These are phyloP conservation scores for Eueides isabella DNA, from an alignment of 1,140 invertebrate genomes.

Conservation along the genomic window DNA sequence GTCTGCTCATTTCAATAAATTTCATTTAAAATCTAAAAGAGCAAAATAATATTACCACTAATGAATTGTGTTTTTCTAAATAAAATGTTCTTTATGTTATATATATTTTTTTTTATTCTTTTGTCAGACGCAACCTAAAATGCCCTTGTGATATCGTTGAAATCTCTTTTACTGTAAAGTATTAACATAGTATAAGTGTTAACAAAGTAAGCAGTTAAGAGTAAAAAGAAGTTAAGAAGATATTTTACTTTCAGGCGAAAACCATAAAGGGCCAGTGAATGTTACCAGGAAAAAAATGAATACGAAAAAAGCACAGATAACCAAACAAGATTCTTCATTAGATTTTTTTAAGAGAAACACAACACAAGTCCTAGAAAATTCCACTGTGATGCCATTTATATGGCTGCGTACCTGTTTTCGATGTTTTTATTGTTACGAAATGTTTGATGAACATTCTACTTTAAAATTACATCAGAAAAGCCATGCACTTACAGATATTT, in stretches of 20 bases:
- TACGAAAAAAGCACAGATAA: constrained; percentile 8
- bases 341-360: constrained; percentile 34
- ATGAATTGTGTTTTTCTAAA: too few relatives aligned
- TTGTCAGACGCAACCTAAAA: background rate
- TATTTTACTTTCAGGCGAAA: constrained; percentile 28
- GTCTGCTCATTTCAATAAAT: background rate
- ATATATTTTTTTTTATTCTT: background rate
- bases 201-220: background rate
- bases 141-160: background rate
- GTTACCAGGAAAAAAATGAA: constrained; percentile 16
- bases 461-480: constrained; percentile 41
- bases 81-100: too few relatives aligned
- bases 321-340: constrained; percentile 21
- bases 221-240: constrained; percentile 27
- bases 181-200: background rate
- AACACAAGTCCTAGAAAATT: constrained; percentile 46
- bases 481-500: constrained; percentile 26
- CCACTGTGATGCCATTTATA: constrained; percentile 59
- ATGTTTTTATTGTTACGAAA: constrained; percentile 64
- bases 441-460: constrained; percentile 42
- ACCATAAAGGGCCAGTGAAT: constrained; percentile 14
- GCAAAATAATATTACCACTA: too few relatives aligned
- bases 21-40: too few relatives aligned
- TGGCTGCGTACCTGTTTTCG: constrained; percentile 58
- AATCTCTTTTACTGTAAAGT: background rate